Percentiles rank a stretch among this genome's conserved stretches.
Evolutionary conservation across 2,113 vertebrate genomes (phyloP).

Genomic region (Petrocephalus microphthalmus): DNA sequence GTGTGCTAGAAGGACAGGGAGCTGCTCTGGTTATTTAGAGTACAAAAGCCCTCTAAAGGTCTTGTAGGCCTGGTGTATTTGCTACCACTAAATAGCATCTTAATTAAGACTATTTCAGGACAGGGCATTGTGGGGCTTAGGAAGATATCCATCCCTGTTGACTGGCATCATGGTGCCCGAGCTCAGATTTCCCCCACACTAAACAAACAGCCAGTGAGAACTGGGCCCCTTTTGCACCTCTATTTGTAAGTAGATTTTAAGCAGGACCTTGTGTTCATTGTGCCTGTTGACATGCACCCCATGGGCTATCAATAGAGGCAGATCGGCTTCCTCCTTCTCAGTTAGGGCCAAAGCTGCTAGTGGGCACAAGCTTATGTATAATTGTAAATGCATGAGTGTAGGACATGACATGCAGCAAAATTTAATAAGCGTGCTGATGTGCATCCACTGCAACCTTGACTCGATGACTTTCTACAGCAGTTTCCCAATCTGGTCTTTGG

Average conservation of each 20-base stretch:
- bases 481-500: background rate
- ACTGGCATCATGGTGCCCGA: constrained; percentile 45
- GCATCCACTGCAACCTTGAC: constrained; percentile 5
- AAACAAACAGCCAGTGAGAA: constrained; percentile 52
- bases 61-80: constrained; percentile 35
- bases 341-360: background rate
- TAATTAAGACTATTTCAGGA: constrained; percentile 51
- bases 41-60: constrained; percentile 45
- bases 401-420: background rate
- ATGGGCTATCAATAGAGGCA: constrained; percentile 4
- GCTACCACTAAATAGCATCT: constrained; percentile 43
- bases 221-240: constrained; percentile 51
- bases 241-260: constrained; percentile 46
- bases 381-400: background rate
- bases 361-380: background rate
- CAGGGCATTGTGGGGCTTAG: constrained; percentile 55
- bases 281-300: background rate
- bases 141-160: constrained; percentile 40
- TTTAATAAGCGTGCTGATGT: background rate
- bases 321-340: background rate
- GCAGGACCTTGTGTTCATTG: constrained; percentile 4
- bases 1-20: constrained; percentile 7
- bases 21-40: background rate
- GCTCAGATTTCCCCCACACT: constrained; percentile 47
- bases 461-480: background rate